Evolutionary conservation across 2,113 vertebrate genomes (phyloP), one percentile per base, ranked within the genome.

Genomic region (Daubentonia madagascariensis): DNA sequence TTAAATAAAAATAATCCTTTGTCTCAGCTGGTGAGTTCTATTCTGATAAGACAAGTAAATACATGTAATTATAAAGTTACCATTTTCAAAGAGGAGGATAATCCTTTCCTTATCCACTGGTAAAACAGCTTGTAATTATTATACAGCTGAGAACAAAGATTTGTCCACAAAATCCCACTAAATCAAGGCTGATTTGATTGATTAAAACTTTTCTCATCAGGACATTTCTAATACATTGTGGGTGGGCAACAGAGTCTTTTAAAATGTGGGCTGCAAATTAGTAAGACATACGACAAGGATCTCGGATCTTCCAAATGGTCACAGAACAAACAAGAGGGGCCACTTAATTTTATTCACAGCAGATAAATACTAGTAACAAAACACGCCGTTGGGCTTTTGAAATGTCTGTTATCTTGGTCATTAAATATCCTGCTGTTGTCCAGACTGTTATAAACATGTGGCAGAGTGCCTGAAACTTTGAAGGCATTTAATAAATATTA

Each of bases 31-130:
- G 96, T 90, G 94, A 98, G 67, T 97, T 97, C 96, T 98, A 87
- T 97, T 96, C 97, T 97, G 96, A 98, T 98, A 98, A 98, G 97
- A 89, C 92, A 98, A 97, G 97, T 98, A 98, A 99, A 99, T 98
- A 98, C 95, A 97, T 72, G 95, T 96, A 98, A 98, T 98, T 98
- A 98, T 97, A 91, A 98, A 98, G 98, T 98, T 98, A 97, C 98
- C 63, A 94, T 98, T 98, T 98, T 98, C 99, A 99, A 98, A 99
- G 97, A 98, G 84, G 54, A 97, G 92, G 98, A 87, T 99, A 99
- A 99, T 99, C 99, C 98, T 98, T 98, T 89, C 98, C 98, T 99
- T 99, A 99, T 99, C 99, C 99, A 95, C 97, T 96, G 98, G 98
- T 99, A 99, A 98, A 99, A 98, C 92, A 92, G 98, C 96, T 98